A percentile compares a stretch with the other conserved stretches of the same genome.
Conservation (phyloP, 1,140 invertebrate genomes). For the Apis cerana region DNA sequence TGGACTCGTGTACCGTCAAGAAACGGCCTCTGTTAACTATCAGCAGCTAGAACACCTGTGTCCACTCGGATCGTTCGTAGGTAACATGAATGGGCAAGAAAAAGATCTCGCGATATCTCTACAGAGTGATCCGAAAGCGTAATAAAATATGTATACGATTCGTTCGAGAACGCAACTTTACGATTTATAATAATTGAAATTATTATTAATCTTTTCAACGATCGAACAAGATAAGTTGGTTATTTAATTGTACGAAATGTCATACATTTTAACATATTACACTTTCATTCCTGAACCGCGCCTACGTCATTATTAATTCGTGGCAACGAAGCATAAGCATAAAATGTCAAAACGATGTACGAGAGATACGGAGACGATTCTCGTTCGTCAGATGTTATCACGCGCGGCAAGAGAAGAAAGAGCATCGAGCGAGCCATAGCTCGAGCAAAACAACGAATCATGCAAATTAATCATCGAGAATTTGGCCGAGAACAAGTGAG, state of each 20-base stretch:
- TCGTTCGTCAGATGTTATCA: neutral
- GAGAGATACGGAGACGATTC: neutral
- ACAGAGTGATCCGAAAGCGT: neutral
- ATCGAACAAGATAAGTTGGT: neutral
- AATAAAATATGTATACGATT: too few species aligned
- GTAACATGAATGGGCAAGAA: neutral
- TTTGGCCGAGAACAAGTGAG: neutral
- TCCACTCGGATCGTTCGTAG: constrained; percentile 13
- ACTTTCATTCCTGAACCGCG: constrained; percentile 14
- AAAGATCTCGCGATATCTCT: neutral
- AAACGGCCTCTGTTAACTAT: constrained; percentile 9
- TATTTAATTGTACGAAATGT: neutral
- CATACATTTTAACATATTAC: neutral
- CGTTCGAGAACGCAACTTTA: too few species aligned
- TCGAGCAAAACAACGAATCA: neutral
- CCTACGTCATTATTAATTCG: neutral
- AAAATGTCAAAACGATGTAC: neutral
- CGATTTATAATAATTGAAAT: too few species aligned
- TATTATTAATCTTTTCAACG: too few species aligned
- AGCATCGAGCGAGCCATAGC: too few species aligned
- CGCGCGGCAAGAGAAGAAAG: neutral
- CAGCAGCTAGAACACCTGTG: constrained; percentile 20
- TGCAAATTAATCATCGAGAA: neutral
- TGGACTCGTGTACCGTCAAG: constrained; percentile 1
- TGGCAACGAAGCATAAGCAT: neutral